Conservation (phyloP, 2,888 invertebrate species). For the Ariolimax columbianus region DNA sequence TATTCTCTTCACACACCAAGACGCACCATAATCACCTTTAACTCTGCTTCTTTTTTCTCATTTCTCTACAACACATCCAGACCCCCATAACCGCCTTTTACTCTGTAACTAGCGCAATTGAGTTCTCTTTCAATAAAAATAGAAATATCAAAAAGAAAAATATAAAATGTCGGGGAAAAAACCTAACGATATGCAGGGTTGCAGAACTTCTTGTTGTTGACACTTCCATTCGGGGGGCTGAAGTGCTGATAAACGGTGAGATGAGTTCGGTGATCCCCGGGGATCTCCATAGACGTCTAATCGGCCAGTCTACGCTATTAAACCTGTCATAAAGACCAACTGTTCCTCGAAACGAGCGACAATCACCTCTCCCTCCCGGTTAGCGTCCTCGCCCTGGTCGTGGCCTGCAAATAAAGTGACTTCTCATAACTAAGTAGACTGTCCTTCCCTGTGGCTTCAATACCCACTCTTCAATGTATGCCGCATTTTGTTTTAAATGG, state of each 20-base stretch:
- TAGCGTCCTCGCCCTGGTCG: slow-evolving; percentile 6
- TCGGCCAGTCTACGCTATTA: slow-evolving; percentile 40
- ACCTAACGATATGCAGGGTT: neutral
- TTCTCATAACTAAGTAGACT: slow-evolving; percentile 20
- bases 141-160: neutral
- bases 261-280: neutral
- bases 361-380: slow-evolving; percentile 34
- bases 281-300: slow-evolving; percentile 36
- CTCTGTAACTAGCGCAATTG: neutral
- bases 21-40: too few relatives aligned
- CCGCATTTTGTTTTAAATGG: too few relatives aligned
- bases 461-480: too few relatives aligned
- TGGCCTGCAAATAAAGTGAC: slow-evolving; percentile 23
- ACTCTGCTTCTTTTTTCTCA: too few relatives aligned
- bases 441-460: too few relatives aligned
- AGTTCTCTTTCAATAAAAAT: slow-evolving; percentile 26
- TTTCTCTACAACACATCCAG: neutral
- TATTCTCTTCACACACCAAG: too few relatives aligned
- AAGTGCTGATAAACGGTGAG: slow-evolving; percentile 35
- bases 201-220: slow-evolving; percentile 14
- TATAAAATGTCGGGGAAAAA: neutral
- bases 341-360: slow-evolving; percentile 31
- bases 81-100: neutral
- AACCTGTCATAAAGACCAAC: slow-evolving; percentile 47
- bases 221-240: slow-evolving; percentile 29